Conservation (phyloP, 2,797 vertebrate genomes). For the Poeciliopsis presidionis region DNA sequence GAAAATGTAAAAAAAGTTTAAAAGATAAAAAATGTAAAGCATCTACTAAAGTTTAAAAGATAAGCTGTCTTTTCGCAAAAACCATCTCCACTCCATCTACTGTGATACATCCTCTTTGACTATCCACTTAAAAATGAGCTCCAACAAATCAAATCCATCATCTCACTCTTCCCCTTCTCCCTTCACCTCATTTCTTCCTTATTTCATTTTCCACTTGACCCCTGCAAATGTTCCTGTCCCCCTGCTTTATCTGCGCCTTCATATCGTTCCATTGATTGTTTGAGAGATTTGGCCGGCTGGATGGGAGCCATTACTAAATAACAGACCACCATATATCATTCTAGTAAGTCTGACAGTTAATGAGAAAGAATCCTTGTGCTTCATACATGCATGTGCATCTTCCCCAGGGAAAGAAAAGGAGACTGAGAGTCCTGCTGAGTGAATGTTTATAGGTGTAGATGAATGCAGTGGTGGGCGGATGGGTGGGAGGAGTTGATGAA, state of each 20-base stretch:
- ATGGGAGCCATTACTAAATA: slow-evolving; percentile 73
- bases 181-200: slow-evolving; percentile 46
- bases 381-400: slow-evolving; percentile 50
- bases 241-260: slow-evolving; percentile 56
- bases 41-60: slow-evolving; percentile 8
- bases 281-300: slow-evolving; percentile 59
- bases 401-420: slow-evolving; percentile 26
- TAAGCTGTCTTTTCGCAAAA: slow-evolving; percentile 9
- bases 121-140: slow-evolving; percentile 17
- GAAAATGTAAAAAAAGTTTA: neutral
- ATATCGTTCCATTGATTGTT: slow-evolving; percentile 73
- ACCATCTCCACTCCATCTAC: slow-evolving; percentile 12
- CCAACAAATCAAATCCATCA: slow-evolving; percentile 37
- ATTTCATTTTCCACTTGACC: slow-evolving; percentile 72
- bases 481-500: neutral
- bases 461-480: neutral
- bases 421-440: slow-evolving; percentile 24
- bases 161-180: slow-evolving; percentile 28
- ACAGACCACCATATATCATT: slow-evolving; percentile 68
- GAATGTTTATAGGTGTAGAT: slow-evolving; percentile 23
- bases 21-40: neutral
- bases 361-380: slow-evolving; percentile 67
- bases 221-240: slow-evolving; percentile 59
- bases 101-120: slow-evolving; percentile 6
- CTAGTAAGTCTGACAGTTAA: slow-evolving; percentile 68